Evolutionary conservation across 2,888 invertebrate species (phyloP).

Genomic region (Acronicta alni): DNA sequence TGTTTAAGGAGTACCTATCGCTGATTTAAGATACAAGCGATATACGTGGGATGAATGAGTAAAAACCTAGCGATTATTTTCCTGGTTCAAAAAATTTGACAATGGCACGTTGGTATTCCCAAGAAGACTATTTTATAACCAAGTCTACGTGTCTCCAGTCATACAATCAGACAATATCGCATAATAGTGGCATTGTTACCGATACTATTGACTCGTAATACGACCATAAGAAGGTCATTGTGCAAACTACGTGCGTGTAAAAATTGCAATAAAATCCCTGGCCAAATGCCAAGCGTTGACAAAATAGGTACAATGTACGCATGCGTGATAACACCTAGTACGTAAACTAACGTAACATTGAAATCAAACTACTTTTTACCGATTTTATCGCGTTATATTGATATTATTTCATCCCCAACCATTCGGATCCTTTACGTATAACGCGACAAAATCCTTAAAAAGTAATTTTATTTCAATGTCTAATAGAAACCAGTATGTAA

Average conservation of each 20-base stretch:
- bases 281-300: constrained; percentile 39
- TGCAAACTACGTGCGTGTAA: constrained; percentile 40
- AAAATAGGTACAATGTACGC: constrained; percentile 19
- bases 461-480: too few relatives aligned
- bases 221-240: constrained; percentile 44
- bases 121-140: constrained; percentile 24
- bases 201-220: constrained; percentile 36
- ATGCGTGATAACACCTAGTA: constrained; percentile 17
- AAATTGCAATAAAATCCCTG: constrained; percentile 41
- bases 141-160: constrained; percentile 52
- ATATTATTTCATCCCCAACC: too few relatives aligned
- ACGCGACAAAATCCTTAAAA: too few relatives aligned
- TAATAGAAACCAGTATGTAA: neutral
- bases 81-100: constrained; percentile 20
- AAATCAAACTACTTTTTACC: too few relatives aligned
- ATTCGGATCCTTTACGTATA: too few relatives aligned
- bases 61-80: constrained; percentile 14
- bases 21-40: neutral
- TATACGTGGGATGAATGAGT: neutral
- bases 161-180: constrained; percentile 40
- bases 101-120: constrained; percentile 24
- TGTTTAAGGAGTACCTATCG: neutral
- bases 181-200: constrained; percentile 44
- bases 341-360: too few relatives aligned
- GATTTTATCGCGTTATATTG: too few relatives aligned